These are phyloP conservation scores for Halcyon chelicuti DNA, from an alignment of 2,797 vertebrate genomes.

Conservation along the genomic window DNA sequence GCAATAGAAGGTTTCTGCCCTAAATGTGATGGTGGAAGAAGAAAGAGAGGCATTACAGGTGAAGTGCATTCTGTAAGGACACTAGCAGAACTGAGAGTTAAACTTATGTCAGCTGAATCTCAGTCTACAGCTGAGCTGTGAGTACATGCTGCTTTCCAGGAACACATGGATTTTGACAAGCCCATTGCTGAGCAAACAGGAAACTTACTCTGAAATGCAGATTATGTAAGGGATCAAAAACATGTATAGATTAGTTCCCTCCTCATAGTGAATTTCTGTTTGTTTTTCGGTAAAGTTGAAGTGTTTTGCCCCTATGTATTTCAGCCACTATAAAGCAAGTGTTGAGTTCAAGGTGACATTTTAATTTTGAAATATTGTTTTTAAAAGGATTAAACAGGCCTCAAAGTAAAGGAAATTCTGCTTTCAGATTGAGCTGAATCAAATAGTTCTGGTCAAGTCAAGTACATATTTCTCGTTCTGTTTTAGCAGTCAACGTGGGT, in stretches of 20 bases:
- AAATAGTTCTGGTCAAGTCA: not conserved
- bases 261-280: not conserved
- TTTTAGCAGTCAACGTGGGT: not conserved
- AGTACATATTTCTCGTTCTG: not conserved
- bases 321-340: not conserved
- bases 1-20: not conserved
- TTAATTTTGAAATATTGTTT: not conserved
- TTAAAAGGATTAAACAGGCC: not conserved
- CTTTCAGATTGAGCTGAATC: not conserved
- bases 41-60: not conserved
- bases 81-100: not conserved
- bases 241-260: not conserved
- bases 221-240: not conserved
- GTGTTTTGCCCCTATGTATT: not conserved
- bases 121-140: not conserved
- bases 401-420: not conserved
- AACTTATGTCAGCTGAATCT: not conserved
- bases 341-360: not conserved
- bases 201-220: not conserved
- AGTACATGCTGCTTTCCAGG: not conserved
- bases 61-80: not conserved
- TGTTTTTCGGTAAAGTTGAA: not conserved
- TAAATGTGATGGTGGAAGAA: not conserved
- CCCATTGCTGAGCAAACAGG: not conserved
- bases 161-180: not conserved